A percentile compares a stretch with the other conserved stretches of the same genome.
phyloP scores from a whole-genome alignment of 2,888 invertebrate species.

The Aplocera efformata region DNA sequence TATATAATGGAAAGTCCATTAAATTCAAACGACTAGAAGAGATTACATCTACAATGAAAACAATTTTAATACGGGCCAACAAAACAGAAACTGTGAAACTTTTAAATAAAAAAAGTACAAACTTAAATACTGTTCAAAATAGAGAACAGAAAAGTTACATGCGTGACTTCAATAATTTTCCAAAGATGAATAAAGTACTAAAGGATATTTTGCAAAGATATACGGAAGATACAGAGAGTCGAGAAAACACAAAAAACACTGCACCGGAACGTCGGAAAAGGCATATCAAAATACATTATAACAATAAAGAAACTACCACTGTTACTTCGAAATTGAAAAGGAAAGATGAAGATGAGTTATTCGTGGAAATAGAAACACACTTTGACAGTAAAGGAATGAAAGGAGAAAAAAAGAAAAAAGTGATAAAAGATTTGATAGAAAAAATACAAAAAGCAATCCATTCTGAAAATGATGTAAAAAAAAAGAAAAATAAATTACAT shows the following conservation, averaged over 20 bases:
- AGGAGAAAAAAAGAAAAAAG: conserved; percentile 60
- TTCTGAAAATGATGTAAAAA: conserved; percentile 38
- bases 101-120: neutral
- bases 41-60: neutral
- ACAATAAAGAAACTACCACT: conserved; percentile 27
- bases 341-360: conserved; percentile 59
- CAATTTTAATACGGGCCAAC: neutral
- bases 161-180: conserved; percentile 10
- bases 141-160: neutral
- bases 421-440: conserved; percentile 54
- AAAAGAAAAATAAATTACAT: conserved; percentile 31
- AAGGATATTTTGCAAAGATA: conserved; percentile 39
- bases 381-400: conserved; percentile 61
- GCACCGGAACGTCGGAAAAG: conserved; percentile 50
- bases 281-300: conserved; percentile 50
- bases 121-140: conserved; percentile 1
- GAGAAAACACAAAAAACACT: conserved; percentile 17
- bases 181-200: conserved; percentile 40
- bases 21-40: conserved; percentile 34
- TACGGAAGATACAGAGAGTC: conserved; percentile 10
- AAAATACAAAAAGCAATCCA: conserved; percentile 66
- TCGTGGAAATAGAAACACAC: conserved; percentile 72
- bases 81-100: neutral
- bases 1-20: conserved; percentile 56
- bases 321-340: conserved; percentile 28